Conservation (phyloP, 1,140 invertebrate genomes). For the Campodea augens region DNA sequence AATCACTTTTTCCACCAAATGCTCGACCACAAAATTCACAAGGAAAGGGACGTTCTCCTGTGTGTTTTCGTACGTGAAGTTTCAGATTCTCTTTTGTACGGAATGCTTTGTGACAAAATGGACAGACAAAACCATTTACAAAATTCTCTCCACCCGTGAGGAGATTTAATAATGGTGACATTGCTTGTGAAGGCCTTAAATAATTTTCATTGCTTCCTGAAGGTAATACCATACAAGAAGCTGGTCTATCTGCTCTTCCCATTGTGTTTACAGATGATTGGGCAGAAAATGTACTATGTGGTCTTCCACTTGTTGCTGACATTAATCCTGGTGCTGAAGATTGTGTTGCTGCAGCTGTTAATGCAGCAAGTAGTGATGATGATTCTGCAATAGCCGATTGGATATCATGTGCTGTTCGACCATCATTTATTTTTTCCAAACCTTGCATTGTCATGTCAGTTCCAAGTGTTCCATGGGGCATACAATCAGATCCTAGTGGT, state of each 20-base stretch:
- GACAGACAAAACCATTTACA: conserved; percentile 43
- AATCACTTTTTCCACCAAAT: conserved; percentile 67
- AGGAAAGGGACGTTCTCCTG: conserved; percentile 66
- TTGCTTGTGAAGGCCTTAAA: not conserved
- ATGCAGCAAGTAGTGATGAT: not conserved
- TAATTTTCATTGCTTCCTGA: not conserved
- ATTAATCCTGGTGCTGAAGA: not conserved
- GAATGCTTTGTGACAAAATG: conserved; percentile 74
- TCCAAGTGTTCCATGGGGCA: too few species aligned
- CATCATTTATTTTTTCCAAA: too few species aligned
- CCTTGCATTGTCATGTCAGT: too few species aligned
- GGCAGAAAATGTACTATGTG: too few species aligned
- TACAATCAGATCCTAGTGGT: too few species aligned
- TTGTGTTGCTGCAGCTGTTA: conserved; percentile 4
- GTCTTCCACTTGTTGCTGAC: not conserved
- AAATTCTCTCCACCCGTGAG: not conserved
- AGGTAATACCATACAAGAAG: not conserved
- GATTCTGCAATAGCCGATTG: conserved; percentile 6
- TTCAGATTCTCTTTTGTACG: conserved; percentile 72
- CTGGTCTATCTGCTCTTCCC: too few species aligned
- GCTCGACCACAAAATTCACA: conserved; percentile 68
- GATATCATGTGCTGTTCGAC: too few species aligned
- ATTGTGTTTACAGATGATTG: too few species aligned
- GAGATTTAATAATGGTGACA: not conserved
- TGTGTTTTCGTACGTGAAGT: conserved; percentile 71